phyloP scores from a whole-genome alignment of 1,140 invertebrate species.

The Battus philenor region DNA sequence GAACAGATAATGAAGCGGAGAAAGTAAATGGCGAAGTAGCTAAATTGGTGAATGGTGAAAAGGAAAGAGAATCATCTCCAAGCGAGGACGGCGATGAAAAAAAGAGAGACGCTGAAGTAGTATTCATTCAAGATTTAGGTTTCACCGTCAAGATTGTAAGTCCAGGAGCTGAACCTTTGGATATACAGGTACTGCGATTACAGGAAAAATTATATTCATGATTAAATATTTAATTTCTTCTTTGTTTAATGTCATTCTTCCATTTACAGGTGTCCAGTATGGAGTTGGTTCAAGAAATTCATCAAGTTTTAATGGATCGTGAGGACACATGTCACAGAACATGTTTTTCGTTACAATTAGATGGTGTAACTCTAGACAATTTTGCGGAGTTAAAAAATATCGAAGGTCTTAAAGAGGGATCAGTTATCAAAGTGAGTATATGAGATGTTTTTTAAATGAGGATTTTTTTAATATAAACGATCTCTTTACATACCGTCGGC shows the following conservation, averaged over 20 bases:
- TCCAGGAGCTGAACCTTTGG: slow-evolving; percentile 91
- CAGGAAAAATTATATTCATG: slow-evolving; percentile 8
- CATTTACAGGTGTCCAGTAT: slow-evolving; percentile 90
- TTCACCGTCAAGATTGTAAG: slow-evolving; percentile 95
- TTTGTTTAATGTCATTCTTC: background rate
- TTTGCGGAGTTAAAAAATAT: slow-evolving; percentile 98
- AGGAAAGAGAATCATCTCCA: slow-evolving; percentile 61
- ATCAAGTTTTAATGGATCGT: slow-evolving; percentile 97
- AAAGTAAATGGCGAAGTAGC: slow-evolving; percentile 43
- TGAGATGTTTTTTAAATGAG: too few relatives aligned
- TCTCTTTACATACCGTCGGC: too few relatives aligned
- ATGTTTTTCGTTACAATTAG: slow-evolving; percentile 97
- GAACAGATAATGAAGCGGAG: slow-evolving; percentile 32
- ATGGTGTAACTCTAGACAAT: slow-evolving; percentile 95
- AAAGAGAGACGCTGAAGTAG: slow-evolving; percentile 85
- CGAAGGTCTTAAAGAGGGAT: slow-evolving; percentile 95
- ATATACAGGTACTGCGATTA: slow-evolving; percentile 86
- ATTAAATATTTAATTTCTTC: slow-evolving; percentile 8
- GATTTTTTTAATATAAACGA: too few relatives aligned
- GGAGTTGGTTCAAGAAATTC: slow-evolving; percentile 99
- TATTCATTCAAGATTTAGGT: slow-evolving; percentile 95
- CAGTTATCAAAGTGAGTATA: slow-evolving; percentile 88
- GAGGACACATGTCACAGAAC: slow-evolving; percentile 98
- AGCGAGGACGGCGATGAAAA: slow-evolving; percentile 79
- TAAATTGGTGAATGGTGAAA: slow-evolving; percentile 61